Base-by-base conservation (phyloP, 1,140 invertebrate genomes). In the Globodera rostochiensis region DNA sequence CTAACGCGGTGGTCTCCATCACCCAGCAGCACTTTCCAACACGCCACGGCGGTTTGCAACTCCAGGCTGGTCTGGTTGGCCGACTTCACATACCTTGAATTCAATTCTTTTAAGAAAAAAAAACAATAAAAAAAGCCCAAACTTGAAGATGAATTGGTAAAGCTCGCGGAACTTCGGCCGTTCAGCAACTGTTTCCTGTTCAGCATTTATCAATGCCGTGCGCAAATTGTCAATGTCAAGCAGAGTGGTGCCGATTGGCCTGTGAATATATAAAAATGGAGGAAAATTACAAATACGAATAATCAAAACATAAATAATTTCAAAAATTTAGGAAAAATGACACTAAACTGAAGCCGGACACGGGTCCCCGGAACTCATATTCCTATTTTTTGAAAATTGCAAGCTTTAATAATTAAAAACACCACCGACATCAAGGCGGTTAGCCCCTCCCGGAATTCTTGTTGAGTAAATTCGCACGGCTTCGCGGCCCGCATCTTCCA, bases 401-500 rank as follows among this genome's bases (percentile, higher is more conserved):
- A 25, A 25, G 25, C 25, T 25, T 25, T 25, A 25, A 25, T 25
- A 25, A 25, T 25, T 0, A 25, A 25, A 73, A 74, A 50, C 60
- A 49, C 80, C 47, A 77, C 87, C 92, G 92, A 94, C 94, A 95
- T 94, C 86, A 98, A 91, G 86, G 97, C 95, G 86, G 93, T 92
- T 93, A 98, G 95, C 74, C 97, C 97, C 90, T 93, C 94, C 60
- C 94, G 93, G 91, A 98, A 98, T 91, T 99, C 97, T 81, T 98
- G 95, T 90, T 93, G 94, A 6, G 95, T 94, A 90, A 98, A 98
- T 92, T 98, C 96, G 91, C 97, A 98, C 90, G 98, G 97, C 21
- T 95, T 94, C 83, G 95, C 95, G 25, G 97, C 96, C 91, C 94
- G 94, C 88, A 97, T 97, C 91, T 97, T 98, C 97, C 97, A 98